Evolutionary conservation across 2,113 vertebrate genomes (phyloP).

Genomic region (Gobio gobio): DNA sequence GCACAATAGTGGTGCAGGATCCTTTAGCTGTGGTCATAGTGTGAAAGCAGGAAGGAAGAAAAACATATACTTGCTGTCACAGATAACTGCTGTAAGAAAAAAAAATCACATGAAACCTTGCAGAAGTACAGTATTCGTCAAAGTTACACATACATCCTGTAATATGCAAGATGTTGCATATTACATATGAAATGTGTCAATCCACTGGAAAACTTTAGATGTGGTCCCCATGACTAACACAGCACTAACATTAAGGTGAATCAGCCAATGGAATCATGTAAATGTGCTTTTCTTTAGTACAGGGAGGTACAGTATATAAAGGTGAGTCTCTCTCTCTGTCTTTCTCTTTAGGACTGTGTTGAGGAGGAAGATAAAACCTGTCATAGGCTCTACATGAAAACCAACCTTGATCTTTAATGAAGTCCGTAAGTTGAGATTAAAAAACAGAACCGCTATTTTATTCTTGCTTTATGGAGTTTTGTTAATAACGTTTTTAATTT

Average conservation of each 20-base stretch:
- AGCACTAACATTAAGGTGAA: background rate
- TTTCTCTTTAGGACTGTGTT: background rate
- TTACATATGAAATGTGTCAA: background rate
- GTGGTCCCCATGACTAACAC: background rate
- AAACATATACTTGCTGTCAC: background rate
- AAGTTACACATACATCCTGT: background rate
- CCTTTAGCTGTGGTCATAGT: background rate
- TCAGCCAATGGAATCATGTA: constrained; percentile 1
- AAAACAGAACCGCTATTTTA: background rate
- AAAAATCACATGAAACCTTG: background rate
- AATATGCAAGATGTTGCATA: no score
- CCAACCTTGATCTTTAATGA: background rate
- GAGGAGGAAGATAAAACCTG: background rate
- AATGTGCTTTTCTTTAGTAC: background rate
- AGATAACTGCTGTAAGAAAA: background rate
- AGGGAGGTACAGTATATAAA: constrained; percentile 1
- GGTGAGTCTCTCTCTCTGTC: background rate
- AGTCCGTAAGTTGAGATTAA: background rate
- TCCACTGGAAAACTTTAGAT: background rate
- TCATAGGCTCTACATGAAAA: background rate
- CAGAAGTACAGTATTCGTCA: background rate
- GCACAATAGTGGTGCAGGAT: background rate
- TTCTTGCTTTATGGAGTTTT: no score
- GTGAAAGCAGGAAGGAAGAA: constrained; percentile 11
- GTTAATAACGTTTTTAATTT: no score